Percentiles rank a stretch among this genome's conserved stretches.
phyloP scores from a whole-genome alignment of 2,888 invertebrate species.

The Spodoptera exigua region DNA sequence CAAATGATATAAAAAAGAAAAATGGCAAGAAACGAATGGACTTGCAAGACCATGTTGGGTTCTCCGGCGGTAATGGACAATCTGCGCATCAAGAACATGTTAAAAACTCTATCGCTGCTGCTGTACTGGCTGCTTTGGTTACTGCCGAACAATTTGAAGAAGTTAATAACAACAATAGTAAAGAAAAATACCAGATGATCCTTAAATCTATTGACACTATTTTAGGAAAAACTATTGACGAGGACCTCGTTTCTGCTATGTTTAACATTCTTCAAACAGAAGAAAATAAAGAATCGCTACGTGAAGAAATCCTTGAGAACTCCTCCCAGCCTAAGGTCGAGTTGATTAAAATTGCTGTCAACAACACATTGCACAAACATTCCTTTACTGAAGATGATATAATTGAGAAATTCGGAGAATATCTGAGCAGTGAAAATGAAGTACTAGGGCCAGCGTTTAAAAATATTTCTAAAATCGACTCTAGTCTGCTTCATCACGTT shows the following conservation, averaged over 20 bases:
- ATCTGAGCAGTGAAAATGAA: conserved; percentile 90
- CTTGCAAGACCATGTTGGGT: conserved; percentile 62
- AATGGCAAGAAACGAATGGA: conserved; percentile 73
- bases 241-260: conserved; percentile 85
- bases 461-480: conserved; percentile 90
- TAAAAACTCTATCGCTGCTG: conserved; percentile 87
- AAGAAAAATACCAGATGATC: conserved; percentile 85
- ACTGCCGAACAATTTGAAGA: conserved; percentile 87
- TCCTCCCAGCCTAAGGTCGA: conserved; percentile 90
- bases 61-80: conserved; percentile 68
- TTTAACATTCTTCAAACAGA: conserved; percentile 85
- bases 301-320: conserved; percentile 86
- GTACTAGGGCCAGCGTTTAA: conserved; percentile 91
- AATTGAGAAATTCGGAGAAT: conserved; percentile 90
- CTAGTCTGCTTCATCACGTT: conserved; percentile 89
- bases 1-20: conserved; percentile 74
- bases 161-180: conserved; percentile 85
- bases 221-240: conserved; percentile 84
- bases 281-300: conserved; percentile 83
- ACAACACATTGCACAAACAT: conserved; percentile 79
- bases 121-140: conserved; percentile 85
- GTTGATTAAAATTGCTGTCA: conserved; percentile 89
- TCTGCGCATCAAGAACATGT: conserved; percentile 85
- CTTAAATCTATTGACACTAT: conserved; percentile 87
- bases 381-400: conserved; percentile 89